Percentiles rank a stretch among this genome's conserved stretches.
Conservation (phyloP, 2,797 vertebrate genomes). For the Scarus forsteni region DNA sequence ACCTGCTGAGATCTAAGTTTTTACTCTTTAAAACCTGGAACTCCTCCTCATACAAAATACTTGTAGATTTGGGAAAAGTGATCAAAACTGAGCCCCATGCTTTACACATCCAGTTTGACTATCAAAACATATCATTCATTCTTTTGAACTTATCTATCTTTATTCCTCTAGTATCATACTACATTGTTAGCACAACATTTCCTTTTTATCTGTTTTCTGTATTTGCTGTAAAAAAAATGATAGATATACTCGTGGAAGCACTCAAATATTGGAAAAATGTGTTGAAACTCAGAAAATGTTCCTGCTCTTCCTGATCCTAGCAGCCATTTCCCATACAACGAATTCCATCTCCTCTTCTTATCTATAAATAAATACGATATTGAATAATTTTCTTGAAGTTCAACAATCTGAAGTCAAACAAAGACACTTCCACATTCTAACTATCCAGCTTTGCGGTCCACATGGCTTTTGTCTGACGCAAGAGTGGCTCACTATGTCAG, state of each 20-base stretch:
- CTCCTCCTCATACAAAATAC: too few relatives aligned
- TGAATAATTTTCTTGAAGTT: neutral
- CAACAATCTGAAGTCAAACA: neutral
- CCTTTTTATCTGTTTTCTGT: too few relatives aligned
- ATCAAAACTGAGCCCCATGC: too few relatives aligned
- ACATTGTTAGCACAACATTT: too few relatives aligned
- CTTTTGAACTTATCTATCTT: too few relatives aligned
- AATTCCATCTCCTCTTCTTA: neutral
- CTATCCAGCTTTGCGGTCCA: conserved; percentile 32
- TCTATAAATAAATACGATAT: neutral
- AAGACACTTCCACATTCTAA: neutral
- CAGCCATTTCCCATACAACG: neutral
- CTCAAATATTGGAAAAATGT: neutral
- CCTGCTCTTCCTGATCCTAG: neutral
- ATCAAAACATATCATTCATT: too few relatives aligned
- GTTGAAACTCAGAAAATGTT: neutral
- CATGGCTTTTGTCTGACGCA: conserved; percentile 84
- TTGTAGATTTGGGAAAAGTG: too few relatives aligned
- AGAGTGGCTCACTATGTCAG: conserved; percentile 76
- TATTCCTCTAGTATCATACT: too few relatives aligned
- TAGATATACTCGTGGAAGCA: neutral
- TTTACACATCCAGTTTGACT: too few relatives aligned
- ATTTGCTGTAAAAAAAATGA: too few relatives aligned
- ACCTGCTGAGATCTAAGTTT: too few relatives aligned
- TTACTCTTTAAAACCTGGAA: too few relatives aligned